Evolutionary conservation across 37 sponge, comb jelly and placozoan genomes (phyloP).

Genomic region (Halisarca cf. caerulea): DNA sequence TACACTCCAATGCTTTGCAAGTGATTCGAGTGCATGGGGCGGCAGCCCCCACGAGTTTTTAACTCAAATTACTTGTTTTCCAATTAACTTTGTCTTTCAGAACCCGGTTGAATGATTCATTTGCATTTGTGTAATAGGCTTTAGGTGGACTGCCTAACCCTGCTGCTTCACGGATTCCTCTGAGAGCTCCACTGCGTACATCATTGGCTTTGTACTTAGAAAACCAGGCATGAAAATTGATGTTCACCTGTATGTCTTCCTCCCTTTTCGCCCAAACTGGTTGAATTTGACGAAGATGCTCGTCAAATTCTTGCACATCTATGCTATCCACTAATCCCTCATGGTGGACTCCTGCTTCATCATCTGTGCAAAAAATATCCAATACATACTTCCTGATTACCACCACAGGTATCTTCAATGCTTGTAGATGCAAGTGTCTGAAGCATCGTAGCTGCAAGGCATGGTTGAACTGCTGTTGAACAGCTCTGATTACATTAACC

Average conservation of each 20-base stretch:
- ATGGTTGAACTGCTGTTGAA: background rate
- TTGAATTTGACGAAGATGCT: background rate
- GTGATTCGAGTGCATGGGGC: no score
- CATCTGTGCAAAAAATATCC: no score
- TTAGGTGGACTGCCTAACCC: constrained; percentile 25
- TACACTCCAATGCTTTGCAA: no score
- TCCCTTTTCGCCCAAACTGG: background rate
- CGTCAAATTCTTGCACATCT: background rate
- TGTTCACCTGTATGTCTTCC: background rate
- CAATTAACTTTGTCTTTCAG: no score
- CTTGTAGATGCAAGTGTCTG: constrained; percentile 15
- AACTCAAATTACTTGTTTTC: no score
- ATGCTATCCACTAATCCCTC: background rate
- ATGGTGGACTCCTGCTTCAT: no score
- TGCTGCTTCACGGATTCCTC: constrained; percentile 5
- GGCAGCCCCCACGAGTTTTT: no score
- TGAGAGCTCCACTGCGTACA: background rate
- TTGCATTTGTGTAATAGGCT: constrained; percentile 41
- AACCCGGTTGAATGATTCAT: no score
- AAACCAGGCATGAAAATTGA: no score
- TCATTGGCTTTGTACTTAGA: no score
- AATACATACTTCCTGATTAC: no score
- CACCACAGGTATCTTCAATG: background rate
- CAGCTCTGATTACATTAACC: background rate
- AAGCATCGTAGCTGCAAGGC: constrained; percentile 27